Conservation (phyloP, 2,797 vertebrate genomes). For the Brachyrhaphis roseni region DNA sequence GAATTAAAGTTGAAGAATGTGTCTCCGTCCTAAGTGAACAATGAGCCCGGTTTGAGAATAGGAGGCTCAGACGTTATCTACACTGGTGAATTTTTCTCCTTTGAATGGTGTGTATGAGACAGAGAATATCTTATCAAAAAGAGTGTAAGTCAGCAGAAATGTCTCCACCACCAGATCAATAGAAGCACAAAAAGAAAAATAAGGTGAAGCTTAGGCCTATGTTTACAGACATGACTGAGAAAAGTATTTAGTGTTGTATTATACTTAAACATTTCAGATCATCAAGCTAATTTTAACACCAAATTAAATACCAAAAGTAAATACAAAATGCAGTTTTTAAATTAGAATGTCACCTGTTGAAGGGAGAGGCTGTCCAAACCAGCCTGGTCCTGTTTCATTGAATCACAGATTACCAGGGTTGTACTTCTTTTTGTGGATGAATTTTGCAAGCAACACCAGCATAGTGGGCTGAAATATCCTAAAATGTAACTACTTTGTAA, state of each 20-base stretch:
- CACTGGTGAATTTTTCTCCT: neutral
- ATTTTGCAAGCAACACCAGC: neutral
- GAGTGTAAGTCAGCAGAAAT: neutral
- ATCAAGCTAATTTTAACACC: no score
- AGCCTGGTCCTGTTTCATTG: no score
- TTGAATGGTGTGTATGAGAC: neutral
- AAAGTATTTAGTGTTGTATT: neutral
- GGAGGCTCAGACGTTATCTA: neutral
- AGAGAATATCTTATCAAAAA: neutral
- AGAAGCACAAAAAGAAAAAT: neutral
- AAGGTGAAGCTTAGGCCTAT: neutral
- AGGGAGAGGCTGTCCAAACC: no score
- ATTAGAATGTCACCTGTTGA: no score
- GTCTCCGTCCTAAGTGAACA: neutral
- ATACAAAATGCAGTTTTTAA: no score
- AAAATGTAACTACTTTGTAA: neutral
- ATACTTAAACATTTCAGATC: neutral
- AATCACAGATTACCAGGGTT: no score
- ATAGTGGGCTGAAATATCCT: neutral
- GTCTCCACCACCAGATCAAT: neutral
- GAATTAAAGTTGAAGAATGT: neutral
- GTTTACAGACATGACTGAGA: neutral
- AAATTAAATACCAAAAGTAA: no score
- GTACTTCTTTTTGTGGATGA: neutral
- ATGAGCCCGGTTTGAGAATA: neutral